Percentiles rank a stretch among this genome's conserved stretches.
Conservation (phyloP, 1,140 invertebrate species). For the Bombus ignitus region DNA sequence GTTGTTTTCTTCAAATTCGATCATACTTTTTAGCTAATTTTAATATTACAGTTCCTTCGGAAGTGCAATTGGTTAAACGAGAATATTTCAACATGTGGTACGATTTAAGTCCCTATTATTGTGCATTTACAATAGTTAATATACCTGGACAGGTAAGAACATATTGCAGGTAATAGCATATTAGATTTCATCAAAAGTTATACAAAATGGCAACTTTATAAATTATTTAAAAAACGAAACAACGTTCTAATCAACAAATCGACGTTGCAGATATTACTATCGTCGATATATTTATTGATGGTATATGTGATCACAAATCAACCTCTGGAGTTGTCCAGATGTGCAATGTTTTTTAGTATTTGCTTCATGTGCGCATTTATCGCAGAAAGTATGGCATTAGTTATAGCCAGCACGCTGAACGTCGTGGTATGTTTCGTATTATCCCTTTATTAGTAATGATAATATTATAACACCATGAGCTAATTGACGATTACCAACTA, state of each 20-base stretch:
- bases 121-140: slow-evolving; percentile 90
- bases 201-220: not conserved
- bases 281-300: slow-evolving; percentile 90
- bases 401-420: slow-evolving; percentile 88
- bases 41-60: slow-evolving; percentile 90
- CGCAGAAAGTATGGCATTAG: slow-evolving; percentile 89
- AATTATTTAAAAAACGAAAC: not conserved
- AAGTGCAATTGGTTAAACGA: slow-evolving; percentile 92
- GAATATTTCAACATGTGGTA: slow-evolving; percentile 98
- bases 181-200: not conserved
- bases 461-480: not conserved
- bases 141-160: slow-evolving; percentile 86
- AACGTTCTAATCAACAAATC: not conserved
- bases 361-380: slow-evolving; percentile 88
- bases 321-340: slow-evolving; percentile 90
- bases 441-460: not conserved
- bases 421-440: slow-evolving; percentile 86
- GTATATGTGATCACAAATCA: slow-evolving; percentile 94
- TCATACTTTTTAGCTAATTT: not conserved
- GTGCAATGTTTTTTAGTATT: slow-evolving; percentile 87
- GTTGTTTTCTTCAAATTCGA: not conserved
- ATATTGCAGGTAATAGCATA: slow-evolving; percentile 82
- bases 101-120: slow-evolving; percentile 93
- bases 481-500: not conserved
- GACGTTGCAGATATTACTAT: slow-evolving; percentile 86